Percentiles rank a stretch among this genome's conserved stretches.
Conservation (phyloP, 2,888 invertebrate genomes). For the Cryptocheilus praepositus region DNA sequence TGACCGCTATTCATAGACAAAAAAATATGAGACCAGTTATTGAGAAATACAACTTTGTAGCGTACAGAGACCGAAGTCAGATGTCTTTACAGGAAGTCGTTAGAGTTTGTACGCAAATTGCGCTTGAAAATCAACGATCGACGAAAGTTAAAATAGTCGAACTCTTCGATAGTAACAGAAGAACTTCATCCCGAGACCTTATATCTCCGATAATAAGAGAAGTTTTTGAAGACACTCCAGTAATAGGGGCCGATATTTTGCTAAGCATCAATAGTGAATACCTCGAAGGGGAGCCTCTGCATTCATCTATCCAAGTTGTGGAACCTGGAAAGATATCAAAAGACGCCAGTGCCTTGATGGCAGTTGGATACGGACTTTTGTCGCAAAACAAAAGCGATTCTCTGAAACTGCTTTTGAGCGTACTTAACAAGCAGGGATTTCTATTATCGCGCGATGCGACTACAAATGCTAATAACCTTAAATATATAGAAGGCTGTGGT, state of each 20-base stretch:
- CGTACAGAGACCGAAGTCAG: conserved; percentile 71
- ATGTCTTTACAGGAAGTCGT: conserved; percentile 60
- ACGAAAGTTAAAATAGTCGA: conserved; percentile 69
- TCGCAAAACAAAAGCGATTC: conserved; percentile 50
- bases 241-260: conserved; percentile 82
- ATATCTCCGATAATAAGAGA: conserved; percentile 78
- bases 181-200: conserved; percentile 62
- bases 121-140: conserved; percentile 75
- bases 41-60: conserved; percentile 78
- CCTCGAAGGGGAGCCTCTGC: conserved; percentile 73
- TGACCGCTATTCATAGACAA: conserved; percentile 76
- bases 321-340: conserved; percentile 77
- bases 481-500: conserved; percentile 12
- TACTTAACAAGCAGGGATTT: conserved; percentile 57
- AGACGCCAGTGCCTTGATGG: conserved; percentile 77
- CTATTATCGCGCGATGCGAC: conserved; percentile 58
- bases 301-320: conserved; percentile 78
- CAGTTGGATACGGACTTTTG: conserved; percentile 77
- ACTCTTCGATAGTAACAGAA: conserved; percentile 60
- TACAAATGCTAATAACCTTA: conserved; percentile 20
- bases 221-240: conserved; percentile 81
- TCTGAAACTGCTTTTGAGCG: conserved; percentile 33
- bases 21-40: conserved; percentile 76
- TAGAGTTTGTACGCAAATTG: conserved; percentile 74
- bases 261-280: conserved; percentile 72